These are phyloP conservation scores for Linurgus olivaceus DNA, from an alignment of 2,797 vertebrate species.

Conservation along the genomic window DNA sequence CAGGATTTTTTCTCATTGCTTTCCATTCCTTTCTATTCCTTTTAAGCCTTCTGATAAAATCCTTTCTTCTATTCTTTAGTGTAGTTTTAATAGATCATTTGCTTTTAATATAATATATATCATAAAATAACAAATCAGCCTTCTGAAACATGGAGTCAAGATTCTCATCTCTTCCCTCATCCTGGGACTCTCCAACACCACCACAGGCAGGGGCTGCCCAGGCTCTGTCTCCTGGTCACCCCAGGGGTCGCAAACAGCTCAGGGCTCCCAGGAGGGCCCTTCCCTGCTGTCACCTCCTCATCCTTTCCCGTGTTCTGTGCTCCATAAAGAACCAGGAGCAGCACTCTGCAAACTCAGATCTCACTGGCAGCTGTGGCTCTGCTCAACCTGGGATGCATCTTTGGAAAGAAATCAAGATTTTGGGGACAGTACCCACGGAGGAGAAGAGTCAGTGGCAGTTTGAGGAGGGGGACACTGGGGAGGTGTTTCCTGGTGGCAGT, in stretches of 20 bases:
- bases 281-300: not conserved
- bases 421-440: not conserved
- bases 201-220: not conserved
- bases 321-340: not conserved
- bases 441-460: not conserved
- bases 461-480: not conserved
- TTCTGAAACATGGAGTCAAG: too few species aligned
- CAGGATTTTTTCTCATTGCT: too few species aligned
- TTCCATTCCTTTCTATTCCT: too few species aligned
- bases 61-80: too few species aligned
- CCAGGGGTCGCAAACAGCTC: not conserved
- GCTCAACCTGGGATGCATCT: not conserved
- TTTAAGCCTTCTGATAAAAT: too few species aligned
- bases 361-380: not conserved
- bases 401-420: not conserved
- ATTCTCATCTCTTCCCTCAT: too few species aligned
- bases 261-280: not conserved
- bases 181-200: too few species aligned
- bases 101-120: too few species aligned
- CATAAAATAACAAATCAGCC: too few species aligned
- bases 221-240: not conserved
- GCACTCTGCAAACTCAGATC: not conserved
- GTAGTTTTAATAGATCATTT: too few species aligned
- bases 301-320: not conserved
- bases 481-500: not conserved